Evolutionary conservation across 2,797 vertebrate genomes (phyloP).

Genomic region (Valencia hispanica): DNA sequence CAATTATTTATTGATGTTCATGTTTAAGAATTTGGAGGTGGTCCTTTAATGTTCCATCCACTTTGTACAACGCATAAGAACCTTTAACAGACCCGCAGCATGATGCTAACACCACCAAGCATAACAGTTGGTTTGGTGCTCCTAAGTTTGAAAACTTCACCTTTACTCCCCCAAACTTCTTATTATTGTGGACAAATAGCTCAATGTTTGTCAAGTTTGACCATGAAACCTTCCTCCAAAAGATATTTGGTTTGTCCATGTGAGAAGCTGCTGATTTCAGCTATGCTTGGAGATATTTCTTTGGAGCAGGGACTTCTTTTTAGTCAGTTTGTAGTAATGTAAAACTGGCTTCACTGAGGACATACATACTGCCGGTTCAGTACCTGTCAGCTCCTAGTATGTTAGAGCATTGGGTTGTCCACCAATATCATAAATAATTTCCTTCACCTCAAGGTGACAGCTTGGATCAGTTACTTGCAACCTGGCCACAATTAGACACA

Average conservation of each 20-base stretch:
- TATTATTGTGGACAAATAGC: not conserved
- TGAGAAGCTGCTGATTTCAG: not conserved
- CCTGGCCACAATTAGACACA: no score
- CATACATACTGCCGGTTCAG: no score
- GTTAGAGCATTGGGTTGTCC: not conserved
- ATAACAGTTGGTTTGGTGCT: not conserved
- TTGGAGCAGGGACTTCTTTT: not conserved
- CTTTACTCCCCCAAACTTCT: not conserved
- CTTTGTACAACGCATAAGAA: not conserved
- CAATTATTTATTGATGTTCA: not conserved
- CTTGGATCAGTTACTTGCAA: not conserved
- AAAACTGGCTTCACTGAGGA: no score
- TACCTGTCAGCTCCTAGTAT: no score
- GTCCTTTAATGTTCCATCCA: no score
- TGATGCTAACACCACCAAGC: not conserved
- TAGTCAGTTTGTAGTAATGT: no score
- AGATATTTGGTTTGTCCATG: not conserved
- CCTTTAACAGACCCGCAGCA: not conserved
- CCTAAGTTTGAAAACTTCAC: not conserved
- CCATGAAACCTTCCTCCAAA: not conserved
- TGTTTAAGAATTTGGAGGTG: not conserved
- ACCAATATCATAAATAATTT: not conserved
- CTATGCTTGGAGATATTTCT: not conserved
- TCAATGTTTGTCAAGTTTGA: not conserved
- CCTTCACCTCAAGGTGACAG: not conserved